phyloP scores from a whole-genome alignment of 2,888 invertebrate genomes.

The Lissonota sp. region DNA sequence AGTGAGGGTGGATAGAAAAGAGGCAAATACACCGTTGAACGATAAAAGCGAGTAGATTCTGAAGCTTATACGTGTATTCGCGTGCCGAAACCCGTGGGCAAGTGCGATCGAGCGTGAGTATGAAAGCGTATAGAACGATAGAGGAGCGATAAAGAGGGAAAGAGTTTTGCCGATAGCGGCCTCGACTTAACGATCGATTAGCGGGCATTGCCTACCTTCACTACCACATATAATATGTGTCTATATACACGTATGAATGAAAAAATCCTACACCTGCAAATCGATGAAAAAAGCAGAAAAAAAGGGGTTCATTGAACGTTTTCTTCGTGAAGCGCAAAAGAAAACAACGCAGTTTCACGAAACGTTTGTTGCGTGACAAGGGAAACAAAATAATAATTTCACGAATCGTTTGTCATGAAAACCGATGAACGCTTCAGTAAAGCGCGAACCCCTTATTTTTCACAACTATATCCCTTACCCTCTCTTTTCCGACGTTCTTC shows the following conservation, averaged over 20 bases:
- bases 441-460: neutral
- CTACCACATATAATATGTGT: slow-evolving; percentile 17
- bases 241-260: slow-evolving; percentile 7
- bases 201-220: slow-evolving; percentile 41
- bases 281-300: neutral
- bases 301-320: neutral
- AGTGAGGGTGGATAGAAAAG: slow-evolving; percentile 12
- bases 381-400: neutral
- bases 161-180: slow-evolving; percentile 54
- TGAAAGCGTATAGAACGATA: slow-evolving; percentile 33
- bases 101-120: slow-evolving; percentile 44
- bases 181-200: slow-evolving; percentile 71
- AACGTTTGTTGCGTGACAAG: neutral
- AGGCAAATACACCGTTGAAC: neutral
- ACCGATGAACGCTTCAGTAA: neutral
- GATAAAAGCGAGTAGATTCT: slow-evolving; percentile 16
- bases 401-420: neutral
- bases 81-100: slow-evolving; percentile 30
- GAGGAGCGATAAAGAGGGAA: neutral
- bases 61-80: slow-evolving; percentile 28
- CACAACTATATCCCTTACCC: neutral
- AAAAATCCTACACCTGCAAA: slow-evolving; percentile 24
- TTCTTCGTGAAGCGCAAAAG: neutral
- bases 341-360: neutral
- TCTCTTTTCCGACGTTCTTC: neutral